phyloP scores from a whole-genome alignment of 2,888 invertebrate species.

The Agriopis marginaria region DNA sequence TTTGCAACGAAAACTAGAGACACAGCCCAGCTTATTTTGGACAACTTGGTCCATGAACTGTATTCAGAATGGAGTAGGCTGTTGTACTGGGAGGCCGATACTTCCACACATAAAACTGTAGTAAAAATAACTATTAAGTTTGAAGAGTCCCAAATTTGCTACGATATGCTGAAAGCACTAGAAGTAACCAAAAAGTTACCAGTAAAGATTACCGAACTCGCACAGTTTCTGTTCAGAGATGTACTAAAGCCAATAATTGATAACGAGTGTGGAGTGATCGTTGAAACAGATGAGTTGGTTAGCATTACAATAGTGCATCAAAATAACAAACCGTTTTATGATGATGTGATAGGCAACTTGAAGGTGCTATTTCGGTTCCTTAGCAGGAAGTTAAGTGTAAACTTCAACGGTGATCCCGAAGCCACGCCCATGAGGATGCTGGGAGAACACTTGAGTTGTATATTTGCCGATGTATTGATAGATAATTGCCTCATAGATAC shows the following conservation, averaged over 20 bases:
- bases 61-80: slow-evolving; percentile 80
- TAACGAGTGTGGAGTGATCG: slow-evolving; percentile 72
- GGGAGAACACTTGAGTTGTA: slow-evolving; percentile 83
- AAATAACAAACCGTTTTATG: slow-evolving; percentile 74
- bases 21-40: slow-evolving; percentile 75
- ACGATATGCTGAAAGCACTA: slow-evolving; percentile 74
- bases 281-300: slow-evolving; percentile 67
- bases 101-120: slow-evolving; percentile 60
- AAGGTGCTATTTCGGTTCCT: slow-evolving; percentile 86
- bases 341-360: slow-evolving; percentile 86
- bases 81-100: slow-evolving; percentile 71
- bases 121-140: slow-evolving; percentile 71
- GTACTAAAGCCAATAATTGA: slow-evolving; percentile 87
- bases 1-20: slow-evolving; percentile 80
- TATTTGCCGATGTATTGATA: slow-evolving; percentile 89
- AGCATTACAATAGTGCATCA: slow-evolving; percentile 73
- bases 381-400: slow-evolving; percentile 82
- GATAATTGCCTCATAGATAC: slow-evolving; percentile 91
- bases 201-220: slow-evolving; percentile 84
- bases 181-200: slow-evolving; percentile 71
- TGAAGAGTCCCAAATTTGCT: slow-evolving; percentile 56
- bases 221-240: slow-evolving; percentile 85
- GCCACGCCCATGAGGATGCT: slow-evolving; percentile 84
- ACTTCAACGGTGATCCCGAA: slow-evolving; percentile 45
- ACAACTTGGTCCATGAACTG: slow-evolving; percentile 78